Evolutionary conservation across 2,797 vertebrate species (phyloP), one percentile per base, ranked within the genome.

Genomic region (Nyctibius grandis): DNA sequence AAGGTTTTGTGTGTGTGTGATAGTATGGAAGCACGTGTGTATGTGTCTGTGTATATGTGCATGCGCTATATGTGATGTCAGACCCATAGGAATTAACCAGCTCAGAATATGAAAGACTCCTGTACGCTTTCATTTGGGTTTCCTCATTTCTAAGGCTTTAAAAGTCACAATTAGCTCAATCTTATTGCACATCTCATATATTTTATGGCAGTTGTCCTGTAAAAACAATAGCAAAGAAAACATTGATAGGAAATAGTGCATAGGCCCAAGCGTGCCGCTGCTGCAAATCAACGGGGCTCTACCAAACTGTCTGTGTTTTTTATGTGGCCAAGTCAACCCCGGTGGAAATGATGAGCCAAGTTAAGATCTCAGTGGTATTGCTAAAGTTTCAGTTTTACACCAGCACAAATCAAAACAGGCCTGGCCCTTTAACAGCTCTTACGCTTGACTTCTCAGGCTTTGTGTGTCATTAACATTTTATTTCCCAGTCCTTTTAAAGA

Each of bases 181-280:
- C 83, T 95, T 56, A 73, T n/a, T 85, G 48, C 23, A 45, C n/a
- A 65, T 86, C 44, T 88, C 47, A 16, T 56, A 19, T 54, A 53
- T 81, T 95, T 94, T 88, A 90, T 45, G 80, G 65, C 85, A 95
- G 34, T n/a, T 85, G 25, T 88, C 59, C 44, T 29, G 10, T 65
- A 84, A 94, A 95, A 86, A 86, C 79, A 90, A 53, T 8, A 89
- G 80, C 76, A 96, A 76, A 78, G 72, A 68, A 80, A 94, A 65
- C 29, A 89, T 13, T 28, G 56, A 83, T 74, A 80, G 75, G 47
- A 95, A 88, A 82, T 40, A 73, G 18, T 11, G 6, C 42, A 29
- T 9, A 18, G 56, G 56, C 40, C 38, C 53, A 75, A 85, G 73
- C 0, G 0, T 44, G n/a, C 61, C 5, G 11, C 59, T 84, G 65